Base-by-base conservation (phyloP, 2,113 vertebrate genomes). In the Protomyctophum bolini region DNA sequence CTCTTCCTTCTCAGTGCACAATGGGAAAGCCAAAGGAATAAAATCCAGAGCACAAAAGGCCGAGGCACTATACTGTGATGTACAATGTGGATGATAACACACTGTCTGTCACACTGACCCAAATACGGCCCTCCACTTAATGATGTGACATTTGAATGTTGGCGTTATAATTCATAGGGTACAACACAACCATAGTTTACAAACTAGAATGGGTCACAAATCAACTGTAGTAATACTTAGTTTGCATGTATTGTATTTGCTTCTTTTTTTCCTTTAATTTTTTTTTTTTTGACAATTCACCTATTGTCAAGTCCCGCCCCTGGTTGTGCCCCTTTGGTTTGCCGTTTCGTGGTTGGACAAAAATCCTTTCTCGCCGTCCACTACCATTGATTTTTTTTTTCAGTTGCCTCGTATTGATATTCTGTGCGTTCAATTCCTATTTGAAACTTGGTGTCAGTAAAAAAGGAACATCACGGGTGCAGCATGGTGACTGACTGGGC, bases 61-160 rank as follows among this genome's bases (percentile, higher is more conserved):
- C 73, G 68, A 60, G 70, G 56, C 72, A 54, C 51, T 66, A 72
- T n/a, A n/a, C n/a, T 46, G 66, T 81, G 46, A 21, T 50, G 67
- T 58, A 33, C 6, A 28, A 28, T 70, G 63, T 8, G 63, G 45
- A 9, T 50, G 55, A 77, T 70, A 75, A 84, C 45, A 21, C 21
- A 70, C 7, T 66, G 56, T 77, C 7, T 66, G 56, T 77, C 21
- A 48, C 29, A 67, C 10, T 45, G 56, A 68, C 45, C 41, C 3
- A 41, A 14, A 66, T 14, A 14, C n/a, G 57, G 66, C 58, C 11
- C 0, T 21, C 10, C 58, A 28, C 51, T 59, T 14, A 51, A 51
- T 49, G 0, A 29, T 63, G 29, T 33, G 10, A 49, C 50, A 73
- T 61, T 41, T 64, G 7, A 66, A 54, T 60, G 56, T 59, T 68